A percentile compares a stretch with the other conserved stretches of the same genome.
phyloP scores from a whole-genome alignment of 2,888 invertebrate species.

The Drosophila putrida region DNA sequence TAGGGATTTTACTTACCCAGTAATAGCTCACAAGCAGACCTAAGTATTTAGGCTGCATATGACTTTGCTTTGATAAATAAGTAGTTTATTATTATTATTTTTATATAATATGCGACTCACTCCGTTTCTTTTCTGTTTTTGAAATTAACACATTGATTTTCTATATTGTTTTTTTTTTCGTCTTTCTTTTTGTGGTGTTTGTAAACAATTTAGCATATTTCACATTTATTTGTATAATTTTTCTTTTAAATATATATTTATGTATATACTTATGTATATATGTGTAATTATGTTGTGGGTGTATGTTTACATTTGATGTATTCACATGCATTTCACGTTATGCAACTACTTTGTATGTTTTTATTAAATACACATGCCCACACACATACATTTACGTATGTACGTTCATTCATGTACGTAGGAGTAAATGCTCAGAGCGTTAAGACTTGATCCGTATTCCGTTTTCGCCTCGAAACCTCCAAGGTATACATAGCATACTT shows the following conservation, averaged over 20 bases:
- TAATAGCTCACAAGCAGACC: background rate
- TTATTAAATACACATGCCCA: background rate
- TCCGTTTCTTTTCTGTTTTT: background rate
- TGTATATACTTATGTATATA: background rate
- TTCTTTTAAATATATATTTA: conserved; percentile 39
- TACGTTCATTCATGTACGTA: background rate
- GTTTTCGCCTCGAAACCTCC: conserved; percentile 6
- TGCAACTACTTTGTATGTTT: conserved; percentile 3
- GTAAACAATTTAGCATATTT: conserved; percentile 76
- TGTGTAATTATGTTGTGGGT: conserved; percentile 6
- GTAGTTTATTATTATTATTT: conserved; percentile 1
- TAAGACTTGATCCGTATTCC: background rate
- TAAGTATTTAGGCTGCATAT: background rate
- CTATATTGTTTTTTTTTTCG: no score
- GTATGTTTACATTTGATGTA: conserved; percentile 30
- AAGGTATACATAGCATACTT: conserved; percentile 6
- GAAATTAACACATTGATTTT: background rate
- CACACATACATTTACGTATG: background rate
- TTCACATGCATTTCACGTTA: conserved; percentile 4
- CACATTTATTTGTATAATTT: conserved; percentile 60
- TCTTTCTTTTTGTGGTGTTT: conserved; percentile 40
- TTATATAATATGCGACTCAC: conserved; percentile 2
- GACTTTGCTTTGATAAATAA: conserved; percentile 2
- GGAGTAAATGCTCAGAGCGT: background rate
- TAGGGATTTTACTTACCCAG: conserved; percentile 4